These are phyloP conservation scores for Sialis lutaria DNA, from an alignment of 2,888 invertebrate species.

Conservation along the genomic window DNA sequence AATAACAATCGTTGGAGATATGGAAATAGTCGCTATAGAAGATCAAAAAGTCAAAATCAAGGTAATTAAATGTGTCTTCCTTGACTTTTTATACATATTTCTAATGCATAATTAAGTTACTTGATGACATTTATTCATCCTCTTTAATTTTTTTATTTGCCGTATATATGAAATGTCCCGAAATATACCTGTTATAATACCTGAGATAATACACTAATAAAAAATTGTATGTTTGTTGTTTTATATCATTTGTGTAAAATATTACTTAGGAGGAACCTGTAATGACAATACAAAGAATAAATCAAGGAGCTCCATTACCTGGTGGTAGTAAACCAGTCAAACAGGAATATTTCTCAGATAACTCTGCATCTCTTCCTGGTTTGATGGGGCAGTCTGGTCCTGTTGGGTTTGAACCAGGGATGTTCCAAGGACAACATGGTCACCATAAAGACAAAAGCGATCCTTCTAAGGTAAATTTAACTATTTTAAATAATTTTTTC, in stretches of 20 bases:
- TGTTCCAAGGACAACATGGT: conserved; percentile 44
- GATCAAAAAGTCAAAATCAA: too few species aligned
- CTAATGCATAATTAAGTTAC: too few species aligned
- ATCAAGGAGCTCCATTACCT: conserved; percentile 10
- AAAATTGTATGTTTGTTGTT: too few species aligned
- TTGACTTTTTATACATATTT: too few species aligned
- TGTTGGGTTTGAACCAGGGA: conserved; percentile 67
- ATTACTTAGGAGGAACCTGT: conserved; percentile 15
- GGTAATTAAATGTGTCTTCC: too few species aligned
- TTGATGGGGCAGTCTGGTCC: conserved; percentile 51
- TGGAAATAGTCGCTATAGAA: too few species aligned
- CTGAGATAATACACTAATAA: too few species aligned
- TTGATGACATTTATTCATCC: too few species aligned
- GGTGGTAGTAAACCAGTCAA: conserved; percentile 30
- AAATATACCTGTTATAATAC: too few species aligned
- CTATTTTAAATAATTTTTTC: not conserved
- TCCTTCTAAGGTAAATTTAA: conserved; percentile 27
- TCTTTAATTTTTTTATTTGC: too few species aligned
- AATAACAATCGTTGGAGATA: too few species aligned
- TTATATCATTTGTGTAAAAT: not conserved
- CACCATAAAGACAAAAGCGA: conserved; percentile 33
- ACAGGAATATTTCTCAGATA: conserved; percentile 58
- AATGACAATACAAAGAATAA: conserved; percentile 18
- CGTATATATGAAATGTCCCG: too few species aligned
- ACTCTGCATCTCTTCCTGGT: conserved; percentile 63